Conservation (phyloP, 2,797 vertebrate species). For the Numenius phaeopus region DNA sequence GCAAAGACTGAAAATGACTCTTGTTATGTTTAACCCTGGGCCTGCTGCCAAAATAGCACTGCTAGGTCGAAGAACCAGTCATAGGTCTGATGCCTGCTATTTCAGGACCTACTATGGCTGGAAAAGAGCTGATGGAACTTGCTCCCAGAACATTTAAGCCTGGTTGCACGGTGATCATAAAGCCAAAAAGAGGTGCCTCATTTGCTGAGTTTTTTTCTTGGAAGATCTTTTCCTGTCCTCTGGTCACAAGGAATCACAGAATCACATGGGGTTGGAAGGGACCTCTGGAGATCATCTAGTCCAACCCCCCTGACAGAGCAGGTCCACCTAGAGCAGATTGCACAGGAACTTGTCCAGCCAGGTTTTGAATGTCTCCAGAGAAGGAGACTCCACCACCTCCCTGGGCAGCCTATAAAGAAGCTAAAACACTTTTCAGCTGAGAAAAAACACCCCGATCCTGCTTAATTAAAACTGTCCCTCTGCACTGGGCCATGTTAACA, state of each 20-base stretch:
- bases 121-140: conserved; percentile 42
- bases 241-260: background rate
- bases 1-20: conserved; percentile 58
- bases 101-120: conserved; percentile 46
- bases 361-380: too few relatives aligned
- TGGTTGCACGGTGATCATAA: background rate
- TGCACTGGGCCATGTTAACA: background rate
- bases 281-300: too few relatives aligned
- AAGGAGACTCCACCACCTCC: too few relatives aligned
- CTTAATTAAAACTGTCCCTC: background rate
- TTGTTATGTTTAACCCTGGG: conserved; percentile 72
- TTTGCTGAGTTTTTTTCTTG: background rate
- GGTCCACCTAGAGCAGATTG: too few relatives aligned
- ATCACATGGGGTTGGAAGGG: too few relatives aligned
- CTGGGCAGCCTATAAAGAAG: background rate
- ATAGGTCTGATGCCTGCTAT: conserved; percentile 52
- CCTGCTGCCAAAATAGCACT: conserved; percentile 63
- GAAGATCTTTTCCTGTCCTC: background rate
- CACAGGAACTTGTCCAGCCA: too few relatives aligned
- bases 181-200: background rate
- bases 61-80: conserved; percentile 32
- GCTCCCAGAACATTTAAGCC: conserved; percentile 35
- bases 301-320: too few relatives aligned
- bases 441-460: background rate
- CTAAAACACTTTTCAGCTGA: background rate